Base-by-base conservation (phyloP, 1,140 invertebrate genomes). In the Tetramorium parvispinum region DNA sequence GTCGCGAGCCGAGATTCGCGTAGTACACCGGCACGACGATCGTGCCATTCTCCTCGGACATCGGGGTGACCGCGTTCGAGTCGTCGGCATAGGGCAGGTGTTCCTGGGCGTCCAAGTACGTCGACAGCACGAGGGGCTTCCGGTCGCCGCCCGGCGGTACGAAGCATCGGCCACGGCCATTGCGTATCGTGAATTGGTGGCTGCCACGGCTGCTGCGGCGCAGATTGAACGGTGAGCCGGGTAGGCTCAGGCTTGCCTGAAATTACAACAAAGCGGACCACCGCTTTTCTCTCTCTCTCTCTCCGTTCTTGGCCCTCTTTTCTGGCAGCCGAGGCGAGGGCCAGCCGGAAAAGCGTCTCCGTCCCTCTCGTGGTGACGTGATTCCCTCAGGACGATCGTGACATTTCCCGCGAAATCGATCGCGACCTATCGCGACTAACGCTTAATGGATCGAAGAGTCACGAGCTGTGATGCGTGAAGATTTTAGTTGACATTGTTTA, bases 21-120 rank as follows among this genome's bases (percentile, higher is more conserved):
- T 98, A 98, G 94, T 98, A 98, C 91, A 98, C 97, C 8, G 98
- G 98, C 87, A 99, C 97, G 90, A 99, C 98, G 94, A 99, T 98
- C 89, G 98, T 98, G 89, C 98, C 98, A 94, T 99, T 99, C 94
- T 99, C 98, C 96, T 99, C 99, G 73, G 98, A 99, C 98, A 99
- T 99, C 16, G 99, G 99, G 63, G 99, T 99, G 3, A 99, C 99
- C 70, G 99, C 99, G 93, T 98, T 98, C 65, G 98, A 99, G 95
- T 99, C 99, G 94, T 99, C 99, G 40, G 98, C 99, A 95, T 98
- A 99, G 18, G 99, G 99, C 92, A 99, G 96, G 95, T 99, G 98
- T 96, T 99, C 98, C 95, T 99, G 98, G 79, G 98, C 98, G 94
- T 99, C 99, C 93, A 99, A 96, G 96, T 99, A 99, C 73, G 98